Evolutionary conservation across 1,140 invertebrate genomes (phyloP).

Genomic region (Drosophila sp.): DNA sequence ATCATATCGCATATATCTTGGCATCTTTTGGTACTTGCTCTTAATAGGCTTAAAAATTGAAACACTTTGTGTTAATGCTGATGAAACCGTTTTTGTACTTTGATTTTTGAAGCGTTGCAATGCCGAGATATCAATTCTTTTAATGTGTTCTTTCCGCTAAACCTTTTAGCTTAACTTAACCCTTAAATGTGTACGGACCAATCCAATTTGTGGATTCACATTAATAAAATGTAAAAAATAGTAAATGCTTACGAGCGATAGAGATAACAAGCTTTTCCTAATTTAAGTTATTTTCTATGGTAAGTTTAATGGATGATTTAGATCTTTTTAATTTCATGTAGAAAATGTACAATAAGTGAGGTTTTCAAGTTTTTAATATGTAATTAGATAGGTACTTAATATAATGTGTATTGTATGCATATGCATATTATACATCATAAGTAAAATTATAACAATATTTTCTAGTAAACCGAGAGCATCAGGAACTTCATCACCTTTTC

Average conservation of each 20-base stretch:
- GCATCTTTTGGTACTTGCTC: conserved; percentile 20
- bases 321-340: too few relatives aligned
- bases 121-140: conserved; percentile 3
- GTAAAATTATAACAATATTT: too few relatives aligned
- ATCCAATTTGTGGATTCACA: conserved; percentile 36
- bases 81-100: conserved; percentile 24
- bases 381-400: too few relatives aligned
- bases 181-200: conserved; percentile 1
- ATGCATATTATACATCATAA: too few relatives aligned
- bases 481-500: background rate
- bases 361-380: too few relatives aligned
- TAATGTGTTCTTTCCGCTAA: background rate
- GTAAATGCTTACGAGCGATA: too few relatives aligned
- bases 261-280: too few relatives aligned
- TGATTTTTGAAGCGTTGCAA: conserved; percentile 41
- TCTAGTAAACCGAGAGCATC: too few relatives aligned
- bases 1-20: conserved; percentile 10
- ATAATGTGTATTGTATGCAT: too few relatives aligned
- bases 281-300: too few relatives aligned
- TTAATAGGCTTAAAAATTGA: conserved; percentile 72
- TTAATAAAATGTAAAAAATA: background rate
- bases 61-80: conserved; percentile 52
- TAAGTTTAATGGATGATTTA: too few relatives aligned
- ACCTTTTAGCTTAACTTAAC: conserved; percentile 3
- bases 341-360: too few relatives aligned